Evolutionary conservation across 2,888 invertebrate species (phyloP), one percentile per base, ranked within the genome.

Genomic region (Oxytorus armatus): DNA sequence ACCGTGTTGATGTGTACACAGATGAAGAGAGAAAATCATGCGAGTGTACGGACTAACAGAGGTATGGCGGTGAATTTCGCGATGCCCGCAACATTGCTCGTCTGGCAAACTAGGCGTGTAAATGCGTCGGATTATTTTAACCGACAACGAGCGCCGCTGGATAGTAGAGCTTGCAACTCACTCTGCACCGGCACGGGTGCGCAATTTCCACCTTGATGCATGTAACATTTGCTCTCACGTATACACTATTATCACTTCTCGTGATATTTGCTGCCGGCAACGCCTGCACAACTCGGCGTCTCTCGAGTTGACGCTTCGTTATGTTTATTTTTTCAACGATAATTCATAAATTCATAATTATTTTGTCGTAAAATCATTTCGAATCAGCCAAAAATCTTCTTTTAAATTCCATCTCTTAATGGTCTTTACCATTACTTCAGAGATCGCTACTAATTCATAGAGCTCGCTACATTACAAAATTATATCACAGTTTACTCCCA

Each of bases 101-200:
- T 75, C 79, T 83, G 81, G 70, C 82, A 87, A 88, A 86, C 86
- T 86, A 85, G 84, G 86, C 86, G 83, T 83, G 86, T 86, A 86
- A n/a, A 88, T 85, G 81, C 75, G 80, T 83, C 82, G 84, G 87
- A 88, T 86, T 84, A 85, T 88, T 85, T 84, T 75, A 86, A 80
- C 72, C 78, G 59, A 39, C 53, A 77, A 69, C 61, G 33, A 70
- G 33, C n/a, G n/a, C 18, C 66, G 18, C 10, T 14, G 21, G 42
- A 47, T 16, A 7, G n/a, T 5, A 57, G 49, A 72, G 72, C 72
- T 57, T 47, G 69, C 69, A 69, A 33, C 57, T 57, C 57, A 57
- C 55, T 53, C 53, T 53, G 53, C 68, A 68, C 42, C 39, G n/a
- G n/a, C n/a, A 21, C 63, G 21, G 8, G 21, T 10, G 11, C n/a